Base-by-base conservation (phyloP, 2,113 vertebrate species). In the Dolichotis patagonum region DNA sequence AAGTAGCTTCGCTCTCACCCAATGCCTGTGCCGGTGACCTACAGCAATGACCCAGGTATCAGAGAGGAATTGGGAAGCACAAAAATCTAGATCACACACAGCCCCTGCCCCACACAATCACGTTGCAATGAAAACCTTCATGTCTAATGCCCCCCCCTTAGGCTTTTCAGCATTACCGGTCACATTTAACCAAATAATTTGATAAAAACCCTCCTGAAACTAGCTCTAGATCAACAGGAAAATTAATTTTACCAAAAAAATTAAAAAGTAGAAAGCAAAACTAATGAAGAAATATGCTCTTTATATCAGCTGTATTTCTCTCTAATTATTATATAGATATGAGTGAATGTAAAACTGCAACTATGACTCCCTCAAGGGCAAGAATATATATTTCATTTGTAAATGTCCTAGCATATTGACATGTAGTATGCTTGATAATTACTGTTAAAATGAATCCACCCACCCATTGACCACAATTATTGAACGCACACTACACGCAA, bases 151-250 rank as follows among this genome's bases (percentile, higher is more conserved):
- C 7, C 11, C 7, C 11, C 38, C 26, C 7, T n/a, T 43, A 11
- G 46, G 58, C 56, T 93, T 80, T 82, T 58, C 67, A 52, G 43
- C 60, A 56, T 7, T 13, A 88, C 24, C 58, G 30, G 69, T 49
- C 60, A 94, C 43, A 32, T 78, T 84, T 90, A 82, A 88, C 49
- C 30, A 78, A 67, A 96, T 69, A 65, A 77, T 67, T 41, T 69
- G 6, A 88, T 86, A 35, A 73, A 96, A 94, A 95, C 1, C 75
- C 4, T 32, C 54, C 30, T 87, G 49, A 28, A 86, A 92, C 67
- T 75, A 96, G 83, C 8, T 90, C 77, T 32, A 83, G 30, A 73
- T 86, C 75, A 83, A 86, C 14, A 75, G 41, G 26, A 58, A 94
- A 20, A 38, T 90, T 41, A 87, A 73, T 54, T 63, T 38, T 56